Conservation (phyloP, 1,140 invertebrate genomes). For the Drosophila setifemur region DNA sequence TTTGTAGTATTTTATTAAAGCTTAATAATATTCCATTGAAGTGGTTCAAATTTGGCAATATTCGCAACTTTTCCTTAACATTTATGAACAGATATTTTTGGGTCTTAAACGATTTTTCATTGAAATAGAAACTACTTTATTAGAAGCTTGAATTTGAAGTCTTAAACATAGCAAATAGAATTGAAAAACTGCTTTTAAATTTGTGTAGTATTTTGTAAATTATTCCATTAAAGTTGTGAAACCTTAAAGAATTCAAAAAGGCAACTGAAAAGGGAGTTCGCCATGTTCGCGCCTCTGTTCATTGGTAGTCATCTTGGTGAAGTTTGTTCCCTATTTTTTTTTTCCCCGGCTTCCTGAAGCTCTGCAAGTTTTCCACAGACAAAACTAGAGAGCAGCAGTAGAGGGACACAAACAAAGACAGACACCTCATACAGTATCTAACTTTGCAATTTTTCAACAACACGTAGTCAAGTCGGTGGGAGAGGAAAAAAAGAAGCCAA, state of each 20-base stretch:
- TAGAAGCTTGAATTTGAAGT: no score
- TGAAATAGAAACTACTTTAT: no score
- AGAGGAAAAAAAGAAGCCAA: background rate
- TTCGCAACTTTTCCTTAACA: no score
- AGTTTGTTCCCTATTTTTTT: no score
- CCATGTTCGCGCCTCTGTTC: background rate
- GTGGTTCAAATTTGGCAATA: no score
- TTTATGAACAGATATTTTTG: no score
- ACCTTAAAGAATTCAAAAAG: background rate
- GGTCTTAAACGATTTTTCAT: no score
- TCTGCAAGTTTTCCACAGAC: background rate
- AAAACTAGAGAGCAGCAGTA: background rate
- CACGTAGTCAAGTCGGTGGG: constrained; percentile 20
- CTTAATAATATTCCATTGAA: no score
- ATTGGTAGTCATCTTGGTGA: background rate
- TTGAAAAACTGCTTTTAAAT: no score
- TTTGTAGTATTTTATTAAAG: no score
- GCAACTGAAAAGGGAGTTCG: background rate
- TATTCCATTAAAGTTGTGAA: background rate
- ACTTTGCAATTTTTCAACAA: constrained; percentile 53
- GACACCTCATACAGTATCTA: constrained; percentile 43
- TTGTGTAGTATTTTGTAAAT: background rate
- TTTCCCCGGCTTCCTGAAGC: background rate
- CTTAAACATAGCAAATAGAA: no score
- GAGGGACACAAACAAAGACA: constrained; percentile 2